These are phyloP conservation scores for Macaca mulatta DNA, from an alignment of 2,113 vertebrate species.

Conservation along the genomic window DNA sequence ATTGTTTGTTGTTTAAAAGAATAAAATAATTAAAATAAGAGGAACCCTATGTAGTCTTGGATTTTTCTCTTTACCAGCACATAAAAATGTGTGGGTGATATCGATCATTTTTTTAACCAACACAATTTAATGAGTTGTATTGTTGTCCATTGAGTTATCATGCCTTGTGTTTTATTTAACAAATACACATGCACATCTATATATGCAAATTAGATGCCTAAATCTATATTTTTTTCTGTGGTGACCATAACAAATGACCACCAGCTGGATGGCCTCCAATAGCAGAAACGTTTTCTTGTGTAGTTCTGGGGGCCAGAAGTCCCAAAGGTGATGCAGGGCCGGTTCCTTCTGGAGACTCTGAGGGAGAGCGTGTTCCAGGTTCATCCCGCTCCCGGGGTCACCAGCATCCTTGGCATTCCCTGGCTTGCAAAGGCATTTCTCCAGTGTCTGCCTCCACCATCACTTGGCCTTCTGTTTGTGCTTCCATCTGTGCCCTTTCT, in stretches of 20 bases:
- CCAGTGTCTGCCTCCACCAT: accelerated
- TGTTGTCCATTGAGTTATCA: neutral
- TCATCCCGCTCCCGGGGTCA: accelerated
- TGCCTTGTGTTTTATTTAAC: neutral
- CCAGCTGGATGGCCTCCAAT: neutral
- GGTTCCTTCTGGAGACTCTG: neutral
- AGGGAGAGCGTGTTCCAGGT: accelerated
- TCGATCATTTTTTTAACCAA: neutral
- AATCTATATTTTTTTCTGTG: neutral
- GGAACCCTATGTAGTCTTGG: neutral
- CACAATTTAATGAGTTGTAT: neutral
- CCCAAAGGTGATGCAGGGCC: accelerated
- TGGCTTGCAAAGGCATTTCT: neutral
- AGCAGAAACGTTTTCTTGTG: neutral
- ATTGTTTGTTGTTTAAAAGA: conserved; percentile 35
- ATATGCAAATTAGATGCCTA: neutral
- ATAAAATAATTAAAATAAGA: conserved; percentile 42
- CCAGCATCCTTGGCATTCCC: accelerated
- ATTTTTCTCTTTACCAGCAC: neutral
- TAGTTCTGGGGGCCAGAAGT: neutral
- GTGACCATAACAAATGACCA: neutral
- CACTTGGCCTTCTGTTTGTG: neutral
- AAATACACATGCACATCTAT: accelerated
- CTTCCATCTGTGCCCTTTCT: neutral
- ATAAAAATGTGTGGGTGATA: neutral